Evolutionary conservation across 1,140 invertebrate species (phyloP).

Genomic region (Leptoteleia sp.): DNA sequence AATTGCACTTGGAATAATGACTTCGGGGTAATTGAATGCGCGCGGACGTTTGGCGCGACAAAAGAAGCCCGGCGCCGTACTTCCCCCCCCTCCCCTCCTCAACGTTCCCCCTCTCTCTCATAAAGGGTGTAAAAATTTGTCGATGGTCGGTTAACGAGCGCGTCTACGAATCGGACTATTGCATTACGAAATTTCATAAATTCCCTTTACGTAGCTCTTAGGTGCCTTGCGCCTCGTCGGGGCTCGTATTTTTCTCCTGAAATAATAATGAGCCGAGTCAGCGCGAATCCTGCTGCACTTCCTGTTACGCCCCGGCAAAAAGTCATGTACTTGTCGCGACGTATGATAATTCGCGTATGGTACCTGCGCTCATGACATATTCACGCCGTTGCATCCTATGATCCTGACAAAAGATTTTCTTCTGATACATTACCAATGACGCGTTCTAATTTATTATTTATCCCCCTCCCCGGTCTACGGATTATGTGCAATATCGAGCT

Average conservation of each 20-base stretch:
- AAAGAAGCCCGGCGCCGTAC: constrained; percentile 10
- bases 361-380: constrained; percentile 53
- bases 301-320: constrained; percentile 56
- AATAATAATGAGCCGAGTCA: constrained; percentile 77
- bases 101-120: too few relatives aligned
- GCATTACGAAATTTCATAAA: constrained; percentile 81
- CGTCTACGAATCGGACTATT: constrained; percentile 78
- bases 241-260: constrained; percentile 77
- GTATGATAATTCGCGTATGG: constrained; percentile 66
- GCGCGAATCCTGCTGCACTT: constrained; percentile 72
- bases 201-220: constrained; percentile 80
- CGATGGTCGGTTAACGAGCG: constrained; percentile 69
- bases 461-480: too few relatives aligned
- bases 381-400: constrained; percentile 43
- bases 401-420: constrained; percentile 56
- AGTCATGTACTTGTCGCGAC: constrained; percentile 56
- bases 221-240: constrained; percentile 72
- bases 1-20: constrained; percentile 36
- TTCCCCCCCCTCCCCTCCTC: too few relatives aligned
- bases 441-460: constrained; percentile 9
- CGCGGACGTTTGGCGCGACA: constrained; percentile 10
- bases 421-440: constrained; percentile 20
- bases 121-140: constrained; percentile 70
- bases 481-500: too few relatives aligned
- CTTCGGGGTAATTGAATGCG: constrained; percentile 23